phyloP scores from a whole-genome alignment of 2,113 vertebrate genomes.

The Peromyscus leucopus region DNA sequence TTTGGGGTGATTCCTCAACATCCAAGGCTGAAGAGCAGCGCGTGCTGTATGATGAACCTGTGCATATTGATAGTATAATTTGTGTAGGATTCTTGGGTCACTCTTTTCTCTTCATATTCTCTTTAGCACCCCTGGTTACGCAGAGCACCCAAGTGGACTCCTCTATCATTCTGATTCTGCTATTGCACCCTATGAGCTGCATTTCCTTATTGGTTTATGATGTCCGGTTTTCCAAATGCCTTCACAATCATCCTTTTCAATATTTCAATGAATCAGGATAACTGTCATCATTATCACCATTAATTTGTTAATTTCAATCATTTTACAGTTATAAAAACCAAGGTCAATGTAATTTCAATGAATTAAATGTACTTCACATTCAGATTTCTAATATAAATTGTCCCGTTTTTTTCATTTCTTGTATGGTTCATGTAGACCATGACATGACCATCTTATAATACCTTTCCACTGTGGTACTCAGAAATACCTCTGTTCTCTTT shows the following conservation, averaged over 20 bases:
- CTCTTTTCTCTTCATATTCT: background rate
- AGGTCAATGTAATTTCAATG: background rate
- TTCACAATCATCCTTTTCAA: background rate
- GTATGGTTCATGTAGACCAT: background rate
- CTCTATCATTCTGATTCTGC: background rate
- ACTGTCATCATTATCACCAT: background rate
- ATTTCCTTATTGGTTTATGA: background rate
- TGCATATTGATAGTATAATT: background rate
- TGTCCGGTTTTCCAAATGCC: background rate
- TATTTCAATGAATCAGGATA: background rate
- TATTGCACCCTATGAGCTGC: fast-evolving
- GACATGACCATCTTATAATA: background rate
- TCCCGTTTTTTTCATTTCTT: background rate
- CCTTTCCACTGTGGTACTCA: background rate
- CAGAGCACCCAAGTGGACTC: fast-evolving
- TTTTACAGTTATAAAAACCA: background rate
- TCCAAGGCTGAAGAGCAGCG: background rate
- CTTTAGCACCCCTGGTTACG: background rate
- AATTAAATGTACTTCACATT: background rate
- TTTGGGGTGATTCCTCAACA: conserved; percentile 32
- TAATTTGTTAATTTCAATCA: background rate
- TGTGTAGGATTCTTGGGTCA: fast-evolving
- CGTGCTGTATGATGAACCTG: background rate
- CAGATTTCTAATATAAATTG: background rate
- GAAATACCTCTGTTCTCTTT: background rate